Evolutionary conservation across 2,888 invertebrate species (phyloP), one percentile per base, ranked within the genome.

Genomic region (Drosophila bunnanda): DNA sequence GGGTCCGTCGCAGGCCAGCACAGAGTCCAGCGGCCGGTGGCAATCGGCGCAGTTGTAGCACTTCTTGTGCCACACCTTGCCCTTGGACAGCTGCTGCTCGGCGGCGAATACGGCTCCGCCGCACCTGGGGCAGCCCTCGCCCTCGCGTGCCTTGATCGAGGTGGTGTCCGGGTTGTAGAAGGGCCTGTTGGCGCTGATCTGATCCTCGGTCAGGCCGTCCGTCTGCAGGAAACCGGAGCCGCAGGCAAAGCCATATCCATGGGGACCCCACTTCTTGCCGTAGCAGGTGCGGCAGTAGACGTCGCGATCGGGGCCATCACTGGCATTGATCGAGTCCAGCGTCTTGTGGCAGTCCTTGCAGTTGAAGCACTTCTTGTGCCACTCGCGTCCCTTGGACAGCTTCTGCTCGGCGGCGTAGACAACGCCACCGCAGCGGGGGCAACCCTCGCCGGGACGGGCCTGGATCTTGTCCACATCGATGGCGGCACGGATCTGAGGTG

Each of bases 211-310:
- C 87, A 97, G 93, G 76, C 97, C 97, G 92, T 98, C 97, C 83
- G 97, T 98, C 92, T 97, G 97, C 82, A 98, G 94, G 94, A 97
- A 97, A 79, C 98, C 98, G 80, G 98, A 98, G 71, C 98, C 98
- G 91, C 97, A 97, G 77, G 98, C 98, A 92, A 98, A 98, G 67
- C 98, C 98, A 91, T 98, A 98, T 73, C 98, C 98, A 92, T 98
- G 98, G 59, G 98, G 98, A 88, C 98, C 99, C 96, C 97, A 98
- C 93, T 97, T 98, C 93, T 98, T 98, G 90, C 98, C 98, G 92
- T 99, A 98, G 93, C 99, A 99, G 90, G 97, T 97, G 93, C 97
- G 98, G 94, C 99, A 99, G 93, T 97, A 99, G 75, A 99, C 96
- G 84, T 98, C 97, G 75, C 95, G 95, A 89, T 98, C 97, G 59